phyloP scores from a whole-genome alignment of 1,140 invertebrate species.

The Drosophila aff. region DNA sequence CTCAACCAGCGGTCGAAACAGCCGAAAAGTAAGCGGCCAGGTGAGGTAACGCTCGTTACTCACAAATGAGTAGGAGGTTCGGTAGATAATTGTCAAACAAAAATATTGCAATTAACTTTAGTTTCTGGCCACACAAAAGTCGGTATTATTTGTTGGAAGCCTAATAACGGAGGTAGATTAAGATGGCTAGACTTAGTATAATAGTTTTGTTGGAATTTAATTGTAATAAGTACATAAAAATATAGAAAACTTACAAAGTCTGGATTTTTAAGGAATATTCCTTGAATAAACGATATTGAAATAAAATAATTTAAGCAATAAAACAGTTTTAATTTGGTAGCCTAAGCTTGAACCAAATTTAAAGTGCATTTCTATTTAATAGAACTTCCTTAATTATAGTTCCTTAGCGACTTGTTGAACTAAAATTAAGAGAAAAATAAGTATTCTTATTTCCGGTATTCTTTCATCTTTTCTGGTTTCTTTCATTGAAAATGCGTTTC shows the following conservation, averaged over 20 bases:
- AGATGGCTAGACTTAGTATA: background rate
- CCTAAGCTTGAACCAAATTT: too few relatives aligned
- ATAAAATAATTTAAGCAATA: background rate
- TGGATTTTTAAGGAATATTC: background rate
- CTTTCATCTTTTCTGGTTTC: too few relatives aligned
- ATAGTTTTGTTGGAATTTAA: background rate
- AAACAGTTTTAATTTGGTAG: too few relatives aligned
- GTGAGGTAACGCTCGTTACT: constrained; percentile 41
- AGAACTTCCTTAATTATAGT: background rate
- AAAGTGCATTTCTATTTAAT: too few relatives aligned
- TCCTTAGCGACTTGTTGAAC: background rate
- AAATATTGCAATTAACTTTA: constrained; percentile 19
- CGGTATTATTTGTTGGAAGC: background rate
- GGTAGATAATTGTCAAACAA: constrained; percentile 29
- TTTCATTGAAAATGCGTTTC: background rate
- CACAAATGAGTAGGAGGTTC: constrained; percentile 33
- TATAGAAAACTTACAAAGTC: too few relatives aligned
- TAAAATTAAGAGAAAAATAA: too few relatives aligned
- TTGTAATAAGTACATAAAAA: background rate
- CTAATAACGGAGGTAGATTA: background rate
- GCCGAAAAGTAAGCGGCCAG: constrained; percentile 26
- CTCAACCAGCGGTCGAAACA: constrained; percentile 12
- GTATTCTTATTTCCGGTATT: background rate
- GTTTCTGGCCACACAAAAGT: background rate
- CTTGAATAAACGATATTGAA: too few relatives aligned